These are phyloP conservation scores for Caenorhabditis sp. DNA, from an alignment of 2,888 invertebrate species.

Conservation along the genomic window DNA sequence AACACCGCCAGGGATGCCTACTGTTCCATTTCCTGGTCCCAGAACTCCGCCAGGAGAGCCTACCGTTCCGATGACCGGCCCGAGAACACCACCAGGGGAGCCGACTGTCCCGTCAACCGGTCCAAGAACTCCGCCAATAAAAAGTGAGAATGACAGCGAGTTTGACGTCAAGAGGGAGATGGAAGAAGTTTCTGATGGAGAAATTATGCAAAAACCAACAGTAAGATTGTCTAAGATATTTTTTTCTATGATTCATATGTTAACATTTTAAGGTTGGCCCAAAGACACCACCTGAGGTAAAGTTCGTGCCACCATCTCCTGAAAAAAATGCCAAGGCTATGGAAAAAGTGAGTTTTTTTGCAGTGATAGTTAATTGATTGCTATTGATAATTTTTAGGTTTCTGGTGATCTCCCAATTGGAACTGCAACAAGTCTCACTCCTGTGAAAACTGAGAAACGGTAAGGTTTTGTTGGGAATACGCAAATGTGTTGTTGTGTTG, in stretches of 20 bases:
- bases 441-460: not conserved
- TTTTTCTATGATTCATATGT: no score
- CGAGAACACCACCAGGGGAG: slow-evolving; percentile 19
- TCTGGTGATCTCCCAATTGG: not conserved
- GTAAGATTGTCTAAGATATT: no score
- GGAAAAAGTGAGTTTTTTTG: no score
- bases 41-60: no score
- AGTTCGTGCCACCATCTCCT: not conserved
- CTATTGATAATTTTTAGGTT: no score
- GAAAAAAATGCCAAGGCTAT: not conserved
- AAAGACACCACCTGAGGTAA: slow-evolving; percentile 8
- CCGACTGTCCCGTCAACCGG: not conserved
- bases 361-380: no score
- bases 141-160: not conserved
- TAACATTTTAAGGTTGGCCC: slow-evolving; percentile 7
- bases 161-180: not conserved
- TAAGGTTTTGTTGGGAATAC: not conserved
- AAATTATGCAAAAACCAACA: no score
- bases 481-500: not conserved
- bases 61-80: no score
- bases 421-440: not conserved
- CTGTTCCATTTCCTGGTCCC: no score
- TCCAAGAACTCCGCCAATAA: slow-evolving; percentile 17
- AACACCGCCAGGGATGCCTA: no score
- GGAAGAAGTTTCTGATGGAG: not conserved